Conservation (phyloP, 2,113 vertebrate genomes). For the Piprites chloris region DNA sequence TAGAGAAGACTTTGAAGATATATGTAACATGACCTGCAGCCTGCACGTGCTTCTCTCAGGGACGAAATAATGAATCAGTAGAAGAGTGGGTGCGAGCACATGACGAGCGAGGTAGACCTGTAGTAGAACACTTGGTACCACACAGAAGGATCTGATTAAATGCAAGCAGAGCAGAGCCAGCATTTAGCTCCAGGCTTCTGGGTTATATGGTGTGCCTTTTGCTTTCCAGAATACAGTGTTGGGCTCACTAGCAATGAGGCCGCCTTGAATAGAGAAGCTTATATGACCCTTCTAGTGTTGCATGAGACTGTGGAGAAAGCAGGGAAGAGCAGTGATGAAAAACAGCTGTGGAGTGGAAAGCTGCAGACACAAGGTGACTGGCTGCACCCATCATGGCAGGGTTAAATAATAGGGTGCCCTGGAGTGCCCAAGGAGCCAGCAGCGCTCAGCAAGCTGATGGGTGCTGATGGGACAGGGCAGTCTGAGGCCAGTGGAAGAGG, state of each 20-base stretch:
- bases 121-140: not conserved
- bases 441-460: not conserved
- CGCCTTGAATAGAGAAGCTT: not conserved
- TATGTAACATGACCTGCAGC: not conserved
- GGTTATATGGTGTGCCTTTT: not conserved
- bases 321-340: not conserved
- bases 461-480: not conserved
- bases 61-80: constrained; percentile 20
- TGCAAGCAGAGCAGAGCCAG: not conserved
- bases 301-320: not conserved
- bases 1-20: not conserved
- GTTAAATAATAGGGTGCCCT: not conserved
- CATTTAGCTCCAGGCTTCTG: not conserved
- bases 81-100: not conserved
- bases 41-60: not conserved
- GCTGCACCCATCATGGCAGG: not conserved
- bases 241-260: not conserved
- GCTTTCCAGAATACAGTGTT: not conserved
- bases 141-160: not conserved
- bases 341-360: not conserved
- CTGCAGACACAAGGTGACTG: not conserved
- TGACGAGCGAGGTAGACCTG: not conserved
- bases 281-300: not conserved
- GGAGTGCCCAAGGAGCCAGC: not conserved
- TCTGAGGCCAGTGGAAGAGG: not conserved